Percentiles rank a stretch among this genome's conserved stretches.
Conservation (phyloP, 1,140 invertebrate species). For the Drosophila kurseongensis region DNA sequence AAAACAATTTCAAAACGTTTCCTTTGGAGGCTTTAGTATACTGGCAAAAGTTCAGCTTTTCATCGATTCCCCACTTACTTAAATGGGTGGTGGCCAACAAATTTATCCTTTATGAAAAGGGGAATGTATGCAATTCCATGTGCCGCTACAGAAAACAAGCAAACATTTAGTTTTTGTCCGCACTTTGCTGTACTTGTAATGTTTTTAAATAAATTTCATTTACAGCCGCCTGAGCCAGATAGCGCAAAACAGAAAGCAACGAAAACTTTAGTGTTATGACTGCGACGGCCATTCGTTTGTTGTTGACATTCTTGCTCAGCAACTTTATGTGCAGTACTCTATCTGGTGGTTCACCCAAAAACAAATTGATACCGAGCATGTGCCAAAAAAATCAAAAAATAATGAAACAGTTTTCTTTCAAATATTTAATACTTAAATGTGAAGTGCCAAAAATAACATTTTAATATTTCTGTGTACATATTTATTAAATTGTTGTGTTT, state of each 20-base stretch:
- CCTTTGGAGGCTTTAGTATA: constrained; percentile 2
- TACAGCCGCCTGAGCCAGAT: constrained; percentile 27
- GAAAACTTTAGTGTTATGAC: constrained; percentile 39
- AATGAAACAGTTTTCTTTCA: background rate
- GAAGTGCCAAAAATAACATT: background rate
- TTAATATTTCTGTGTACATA: background rate
- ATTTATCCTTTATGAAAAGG: background rate
- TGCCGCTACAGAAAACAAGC: too few species aligned
- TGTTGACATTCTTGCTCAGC: constrained; percentile 28
- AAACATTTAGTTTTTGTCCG: constrained; percentile 12
- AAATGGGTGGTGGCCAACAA: background rate
- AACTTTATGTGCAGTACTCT: constrained; percentile 19
- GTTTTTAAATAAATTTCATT: constrained; percentile 39
- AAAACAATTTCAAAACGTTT: constrained; percentile 6
- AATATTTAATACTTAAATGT: constrained; percentile 5
- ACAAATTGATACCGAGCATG: background rate
- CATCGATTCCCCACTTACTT: constrained; percentile 6
- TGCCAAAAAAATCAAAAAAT: background rate
- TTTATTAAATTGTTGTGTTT: background rate
- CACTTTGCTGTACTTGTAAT: constrained; percentile 9
- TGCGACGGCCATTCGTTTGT: constrained; percentile 24
- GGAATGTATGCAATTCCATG: constrained; percentile 1
- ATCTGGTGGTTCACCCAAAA: constrained; percentile 3
- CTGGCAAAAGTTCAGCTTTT: constrained; percentile 24
- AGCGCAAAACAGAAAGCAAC: constrained; percentile 8